Evolutionary conservation across 1,140 invertebrate species (phyloP), one percentile per base, ranked within the genome.

Genomic region (Nebria ingens): DNA sequence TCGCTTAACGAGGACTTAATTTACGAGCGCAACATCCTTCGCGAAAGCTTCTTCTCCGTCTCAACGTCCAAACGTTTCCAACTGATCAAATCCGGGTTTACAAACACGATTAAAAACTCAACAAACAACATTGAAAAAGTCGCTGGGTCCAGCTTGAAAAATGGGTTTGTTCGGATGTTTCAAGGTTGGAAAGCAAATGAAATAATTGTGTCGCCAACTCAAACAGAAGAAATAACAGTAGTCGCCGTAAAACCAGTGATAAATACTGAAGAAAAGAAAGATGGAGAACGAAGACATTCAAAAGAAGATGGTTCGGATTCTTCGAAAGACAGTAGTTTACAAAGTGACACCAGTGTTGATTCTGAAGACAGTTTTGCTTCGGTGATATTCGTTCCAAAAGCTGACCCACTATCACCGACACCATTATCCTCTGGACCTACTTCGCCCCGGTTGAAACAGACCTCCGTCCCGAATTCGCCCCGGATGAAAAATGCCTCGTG

Each of bases 321-420:
- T 0, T 91, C 89, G 1, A 94, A 93, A 72, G 89, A 93, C 65
- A 91, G 87, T 65, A 93, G 90, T 68, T 75, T 93, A 49, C 91
- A 93, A 68, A 93, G 89, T 69, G 91, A 94, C 63, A 93, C 91
- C 0, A 93, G 90, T 71, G 85, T 94, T 1, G 91, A 94, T 69
- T 92, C 89, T 1, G 90, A 94, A 71, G 91, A 94, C 62, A 91
- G 88, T 71, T 91, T 92, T 67, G 89, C 89, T 23, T 92, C 89
- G 50, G 91, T 93, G 6, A 93, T 93, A 64, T 92, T 85, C 65
- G 84, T 92, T 60, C 89, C 89, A 40, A 86, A 85, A 65, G 70
- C 68, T 22, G 77, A 81, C 65, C 77, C 78, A 11, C 69, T 78
- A 62, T 79, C 79, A 49, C 77, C 75, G 34, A 76, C 73, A 45